Evolutionary conservation across 2,888 invertebrate species (phyloP), one percentile per base, ranked within the genome.

Genomic region (Microdon myrmicae): DNA sequence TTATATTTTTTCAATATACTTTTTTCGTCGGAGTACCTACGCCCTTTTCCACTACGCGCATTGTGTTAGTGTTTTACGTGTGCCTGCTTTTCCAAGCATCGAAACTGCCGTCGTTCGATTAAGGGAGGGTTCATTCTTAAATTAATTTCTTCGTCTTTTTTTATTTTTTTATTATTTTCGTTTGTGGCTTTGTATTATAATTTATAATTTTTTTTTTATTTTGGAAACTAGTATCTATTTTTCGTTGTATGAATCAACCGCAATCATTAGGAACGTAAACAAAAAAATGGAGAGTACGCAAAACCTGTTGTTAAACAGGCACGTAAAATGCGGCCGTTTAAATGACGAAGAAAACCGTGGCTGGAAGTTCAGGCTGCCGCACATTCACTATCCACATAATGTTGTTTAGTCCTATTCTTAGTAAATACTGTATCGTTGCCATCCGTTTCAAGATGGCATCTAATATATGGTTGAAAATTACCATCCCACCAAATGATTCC

Each of bases 191-290:
- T n/a, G n/a, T n/a, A n/a, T n/a, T n/a, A n/a, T n/a, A n/a, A n/a
- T n/a, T n/a, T n/a, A n/a, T n/a, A n/a, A n/a, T 35, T 20, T 28
- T 28, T 16, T 17, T 47, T 22, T 25, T 32, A 34, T 23, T 44
- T 44, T 58, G 19, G 8, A 44, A 22, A 45, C 29, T 31, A 58
- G 48, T 34, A 29, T 20, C 20, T 29, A 17, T 6, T 31, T 31
- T 43, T 53, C 44, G 43, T 45, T 53, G 43, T 39, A 47, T 58
- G 51, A 58, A 51, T 45, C 47, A 47, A 53, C 53, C 37, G 47
- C 41, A 64, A 51, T 64, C 58, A 51, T 37, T 32, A n/a, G n/a
- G 43, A 64, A 64, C 47, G 64, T 64, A 64, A 64, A 64, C 58
- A 64, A 34, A 53, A 64, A 43, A n/a, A 47, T 45, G 25, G 45